Evolutionary conservation across 2,797 vertebrate species (phyloP).

Genomic region (Octomys mimax): DNA sequence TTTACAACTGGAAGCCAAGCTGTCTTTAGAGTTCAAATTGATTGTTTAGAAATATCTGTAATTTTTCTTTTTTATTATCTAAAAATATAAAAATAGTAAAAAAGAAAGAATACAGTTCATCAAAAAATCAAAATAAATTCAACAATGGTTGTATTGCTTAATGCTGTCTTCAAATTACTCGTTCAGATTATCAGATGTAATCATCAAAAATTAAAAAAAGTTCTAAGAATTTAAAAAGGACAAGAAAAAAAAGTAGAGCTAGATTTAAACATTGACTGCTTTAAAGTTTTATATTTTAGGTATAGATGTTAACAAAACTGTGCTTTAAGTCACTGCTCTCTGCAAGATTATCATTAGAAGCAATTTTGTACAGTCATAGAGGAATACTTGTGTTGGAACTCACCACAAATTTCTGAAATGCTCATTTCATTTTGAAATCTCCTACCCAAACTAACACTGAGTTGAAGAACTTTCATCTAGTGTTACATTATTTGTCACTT

Average conservation of each 20-base stretch:
- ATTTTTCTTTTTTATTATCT: background rate
- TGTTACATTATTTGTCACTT: slow-evolving; percentile 11
- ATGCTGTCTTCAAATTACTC: no score
- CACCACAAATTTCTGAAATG: background rate
- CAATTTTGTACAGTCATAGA: background rate
- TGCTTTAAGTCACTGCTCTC: background rate
- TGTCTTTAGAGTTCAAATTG: background rate
- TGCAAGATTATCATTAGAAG: background rate
- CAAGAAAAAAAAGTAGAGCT: no score
- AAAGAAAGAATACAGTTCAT: no score
- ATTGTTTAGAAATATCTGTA: background rate
- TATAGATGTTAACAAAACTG: background rate
- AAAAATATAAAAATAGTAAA: no score
- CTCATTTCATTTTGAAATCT: slow-evolving; percentile 6
- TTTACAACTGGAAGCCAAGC: background rate
- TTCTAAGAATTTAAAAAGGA: no score
- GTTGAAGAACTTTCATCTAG: background rate
- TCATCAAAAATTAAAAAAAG: no score
- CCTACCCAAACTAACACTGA: background rate
- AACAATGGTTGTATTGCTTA: no score
- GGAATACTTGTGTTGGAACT: background rate
- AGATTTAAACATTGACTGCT: no score
- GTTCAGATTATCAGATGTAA: no score
- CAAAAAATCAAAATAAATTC: no score
- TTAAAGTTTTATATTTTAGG: background rate